These are phyloP conservation scores for Tachystola acroxantha DNA, from an alignment of 2,888 invertebrate species.

Conservation along the genomic window DNA sequence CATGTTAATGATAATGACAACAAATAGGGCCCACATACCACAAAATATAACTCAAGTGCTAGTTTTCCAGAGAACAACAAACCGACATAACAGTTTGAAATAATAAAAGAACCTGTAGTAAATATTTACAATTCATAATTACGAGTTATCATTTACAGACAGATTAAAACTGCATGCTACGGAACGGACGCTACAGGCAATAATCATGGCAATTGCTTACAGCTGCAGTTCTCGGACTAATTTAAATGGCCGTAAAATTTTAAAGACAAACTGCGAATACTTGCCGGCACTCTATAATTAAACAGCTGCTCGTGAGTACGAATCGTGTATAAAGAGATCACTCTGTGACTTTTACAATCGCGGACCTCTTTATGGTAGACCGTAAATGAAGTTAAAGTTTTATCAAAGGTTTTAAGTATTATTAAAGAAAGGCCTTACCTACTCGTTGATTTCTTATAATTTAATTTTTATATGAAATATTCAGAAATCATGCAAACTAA, in stretches of 20 bases:
- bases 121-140: slow-evolving; percentile 28
- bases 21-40: no score
- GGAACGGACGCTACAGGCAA: slow-evolving; percentile 13
- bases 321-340: not conserved
- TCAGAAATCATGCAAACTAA: no score
- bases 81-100: no score
- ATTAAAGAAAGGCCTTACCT: no score
- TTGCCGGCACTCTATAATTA: slow-evolving; percentile 1
- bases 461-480: no score
- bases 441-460: no score
- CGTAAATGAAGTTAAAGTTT: not conserved
- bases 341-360: not conserved
- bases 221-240: slow-evolving; percentile 17
- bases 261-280: slow-evolving; percentile 16
- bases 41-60: no score
- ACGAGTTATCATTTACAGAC: slow-evolving; percentile 14
- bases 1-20: no score
- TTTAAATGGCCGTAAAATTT: slow-evolving; percentile 30
- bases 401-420: no score
- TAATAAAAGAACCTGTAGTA: slow-evolving; percentile 12
- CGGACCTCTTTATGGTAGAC: not conserved
- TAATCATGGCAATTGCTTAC: slow-evolving; percentile 21
- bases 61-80: no score
- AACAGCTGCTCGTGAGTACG: slow-evolving; percentile 1
- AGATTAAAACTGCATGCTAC: slow-evolving; percentile 11